Base-by-base conservation (phyloP, 2,113 vertebrate genomes). In the Peromyscus californicus region DNA sequence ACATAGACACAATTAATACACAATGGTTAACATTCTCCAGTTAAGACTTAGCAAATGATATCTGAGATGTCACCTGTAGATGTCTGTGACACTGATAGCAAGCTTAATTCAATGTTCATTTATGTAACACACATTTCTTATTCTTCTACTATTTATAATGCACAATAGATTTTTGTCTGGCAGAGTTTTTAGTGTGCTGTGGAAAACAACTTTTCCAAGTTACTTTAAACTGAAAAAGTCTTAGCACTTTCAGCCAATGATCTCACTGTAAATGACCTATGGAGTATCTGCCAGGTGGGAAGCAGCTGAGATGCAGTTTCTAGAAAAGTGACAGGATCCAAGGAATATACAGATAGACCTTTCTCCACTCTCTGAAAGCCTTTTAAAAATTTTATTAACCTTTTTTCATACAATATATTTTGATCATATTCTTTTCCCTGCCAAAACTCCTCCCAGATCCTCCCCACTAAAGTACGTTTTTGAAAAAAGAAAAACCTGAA, bases 1-100 rank as follows among this genome's bases (percentile, higher is more conserved):
- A 97, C 98, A 94, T 79, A 98, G 92, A 78, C 96, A 98, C 59
- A 93, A 63, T 88, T 91, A 95, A 36, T 63, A 7, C n/a, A 76
- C 3, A 87, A 80, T 4, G 48, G 84, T 94, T 88, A 89, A 12
- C 0, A 3, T 89, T 80, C 51, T 86, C 61, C 89, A 59, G 0
- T 91, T 89, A 78, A 16, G 15, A 90, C 82, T 61, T 16, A 95
- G 80, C 74, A 89, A 78, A 63, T 39, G 69, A 90, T 42, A 94
- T 26, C 24, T 84, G 57, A 93, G 26, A 93, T 36, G 69, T 76
- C 1, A 1, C 74, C 78, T 48, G 36, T 63, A 80, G 65, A 24
- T 69, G 31, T 36, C 0, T 90, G 39, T 26, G 59, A 76, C 36
- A 63, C 70, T 84, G 57, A 45, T 0, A 78, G 39, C n/a, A 63